Percentiles rank a stretch among this genome's conserved stretches.
These are phyloP conservation scores for Agapornis canus DNA, from an alignment of 2,797 vertebrate genomes.

Conservation along the genomic window DNA sequence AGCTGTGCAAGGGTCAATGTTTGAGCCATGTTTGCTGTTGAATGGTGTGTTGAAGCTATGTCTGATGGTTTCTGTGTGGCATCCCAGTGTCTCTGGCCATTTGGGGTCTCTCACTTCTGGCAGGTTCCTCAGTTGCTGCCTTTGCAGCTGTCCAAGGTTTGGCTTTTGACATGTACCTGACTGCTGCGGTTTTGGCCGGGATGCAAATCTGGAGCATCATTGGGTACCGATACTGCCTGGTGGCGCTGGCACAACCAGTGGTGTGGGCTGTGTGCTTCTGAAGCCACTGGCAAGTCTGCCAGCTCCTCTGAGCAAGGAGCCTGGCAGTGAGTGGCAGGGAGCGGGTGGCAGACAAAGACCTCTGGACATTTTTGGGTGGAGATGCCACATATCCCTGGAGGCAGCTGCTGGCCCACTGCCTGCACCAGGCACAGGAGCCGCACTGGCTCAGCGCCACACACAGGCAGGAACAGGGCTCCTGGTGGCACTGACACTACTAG, in stretches of 20 bases:
- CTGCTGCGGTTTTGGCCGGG: not conserved
- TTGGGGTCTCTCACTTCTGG: accelerated
- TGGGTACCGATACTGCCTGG: not conserved
- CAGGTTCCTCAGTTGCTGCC: not conserved
- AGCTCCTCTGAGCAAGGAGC: not conserved
- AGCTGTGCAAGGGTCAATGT: not conserved
- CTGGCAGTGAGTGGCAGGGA: not conserved
- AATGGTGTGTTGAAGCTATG: not conserved
- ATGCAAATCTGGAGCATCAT: not conserved
- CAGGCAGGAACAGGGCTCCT: not conserved
- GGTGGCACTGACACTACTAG: not conserved
- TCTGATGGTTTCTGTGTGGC: not conserved
- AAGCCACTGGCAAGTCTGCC: not conserved
- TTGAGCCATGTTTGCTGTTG: not conserved
- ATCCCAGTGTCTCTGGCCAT: not conserved
- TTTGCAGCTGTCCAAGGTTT: not conserved
- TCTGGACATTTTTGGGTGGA: not conserved
- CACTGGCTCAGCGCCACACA: not conserved
- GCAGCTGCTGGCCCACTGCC: not conserved
- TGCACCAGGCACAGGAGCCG: accelerated
- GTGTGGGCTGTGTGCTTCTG: not conserved
- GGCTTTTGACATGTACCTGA: not conserved
- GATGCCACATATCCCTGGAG: not conserved
- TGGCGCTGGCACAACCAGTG: not conserved
- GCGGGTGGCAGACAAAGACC: not conserved